Base-by-base conservation (phyloP, 2,797 vertebrate genomes). In the Coilia nasus region DNA sequence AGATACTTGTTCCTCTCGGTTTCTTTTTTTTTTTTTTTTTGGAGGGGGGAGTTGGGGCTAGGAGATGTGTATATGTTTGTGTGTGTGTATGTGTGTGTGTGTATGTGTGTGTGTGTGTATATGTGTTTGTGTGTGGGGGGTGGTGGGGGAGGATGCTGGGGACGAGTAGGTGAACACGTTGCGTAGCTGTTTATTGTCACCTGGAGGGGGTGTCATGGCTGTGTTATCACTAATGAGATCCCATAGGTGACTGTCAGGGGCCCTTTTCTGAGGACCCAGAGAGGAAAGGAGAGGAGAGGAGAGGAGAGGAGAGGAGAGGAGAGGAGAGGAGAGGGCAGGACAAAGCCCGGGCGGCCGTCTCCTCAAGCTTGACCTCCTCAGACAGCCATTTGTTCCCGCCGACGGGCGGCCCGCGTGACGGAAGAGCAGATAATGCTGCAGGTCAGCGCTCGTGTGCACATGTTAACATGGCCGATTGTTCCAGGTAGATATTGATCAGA, bases 211-310 rank as follows among this genome's bases (percentile, higher is more conserved):
- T 64, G 50, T 85, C 81, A 28, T 64, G 23, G 57, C 44, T 14
- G 71, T 87, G 88, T 89, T 92, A 85, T 87, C 87, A 85, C 84
- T 93, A 93, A 93, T 92, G 92, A 94, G 91, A 92, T 90, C 89
- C 87, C 88, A 88, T 91, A 86, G 83, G 80, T 87, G 84, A 84
- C 83, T 81, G 80, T 85, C 87, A 83, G 82, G 88, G 62, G 83
- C 81, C 81, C 75, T 82, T 83, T 86, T 87, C 81, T 15, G 17
- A 15, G 25, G 28, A 62, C 3, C 75, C 14, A 1, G 14, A 54
- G 50, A 54, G 50, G 14, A 14, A 9, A 54, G 50, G 50, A 54
- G 50, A 14, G 7, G 50, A 54, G 50, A 1, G 50, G 50, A 54
- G 50, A 14, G 7, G 50, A 54, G 50, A 14, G 14, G 50, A 54